phyloP scores from a whole-genome alignment of 2,113 vertebrate species.

The Chamaetylas fuelleborni region DNA sequence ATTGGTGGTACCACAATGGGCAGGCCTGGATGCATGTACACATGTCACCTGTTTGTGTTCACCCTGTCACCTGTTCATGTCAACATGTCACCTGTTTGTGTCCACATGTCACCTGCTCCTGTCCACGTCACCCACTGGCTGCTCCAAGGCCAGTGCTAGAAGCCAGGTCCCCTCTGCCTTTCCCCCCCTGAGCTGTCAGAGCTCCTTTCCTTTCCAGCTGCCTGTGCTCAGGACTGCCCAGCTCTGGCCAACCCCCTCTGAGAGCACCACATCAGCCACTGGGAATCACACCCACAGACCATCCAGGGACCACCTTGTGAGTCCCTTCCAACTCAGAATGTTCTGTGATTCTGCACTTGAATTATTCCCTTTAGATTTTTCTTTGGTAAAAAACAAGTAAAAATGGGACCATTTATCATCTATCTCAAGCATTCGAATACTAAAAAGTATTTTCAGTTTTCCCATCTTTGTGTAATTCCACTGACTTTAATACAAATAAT shows the following conservation, averaged over 20 bases:
- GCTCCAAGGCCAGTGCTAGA: not conserved
- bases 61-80: rapidly evolving
- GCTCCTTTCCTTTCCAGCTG: not conserved
- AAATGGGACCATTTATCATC: not conserved
- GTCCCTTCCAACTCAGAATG: not conserved
- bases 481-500: not conserved
- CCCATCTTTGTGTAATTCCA: not conserved
- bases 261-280: not conserved
- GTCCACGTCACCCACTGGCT: rapidly evolving
- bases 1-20: rapidly evolving
- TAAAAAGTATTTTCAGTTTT: not conserved
- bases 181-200: not conserved
- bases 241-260: not conserved
- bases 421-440: not conserved
- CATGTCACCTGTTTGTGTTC: rapidly evolving
- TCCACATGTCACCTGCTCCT: rapidly evolving
- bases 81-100: rapidly evolving
- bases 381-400: not conserved
- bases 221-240: not conserved
- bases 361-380: not conserved
- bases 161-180: not conserved
- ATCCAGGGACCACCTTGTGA: not conserved
- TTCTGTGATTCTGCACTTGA: not conserved
- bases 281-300: not conserved
- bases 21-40: rapidly evolving